phyloP scores from a whole-genome alignment of 1,140 invertebrate species.

The Scylla paramamosain region DNA sequence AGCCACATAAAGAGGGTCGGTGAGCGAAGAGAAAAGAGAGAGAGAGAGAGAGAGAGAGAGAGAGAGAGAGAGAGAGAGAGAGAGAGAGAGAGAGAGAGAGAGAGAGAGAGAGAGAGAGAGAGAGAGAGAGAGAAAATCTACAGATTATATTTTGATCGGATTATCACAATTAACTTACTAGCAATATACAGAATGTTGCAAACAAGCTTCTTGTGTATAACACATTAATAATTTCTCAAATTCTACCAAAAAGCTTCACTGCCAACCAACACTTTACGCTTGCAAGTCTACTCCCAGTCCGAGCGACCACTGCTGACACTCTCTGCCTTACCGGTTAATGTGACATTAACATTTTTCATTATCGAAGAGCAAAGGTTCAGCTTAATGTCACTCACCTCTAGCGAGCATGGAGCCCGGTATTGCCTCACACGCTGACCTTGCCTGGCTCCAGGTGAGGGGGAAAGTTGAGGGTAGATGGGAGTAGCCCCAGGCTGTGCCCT shows the following conservation, averaged over 20 bases:
- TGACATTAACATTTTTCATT: too few species aligned
- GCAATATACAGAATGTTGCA: too few species aligned
- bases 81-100: not conserved
- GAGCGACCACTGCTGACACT: too few species aligned
- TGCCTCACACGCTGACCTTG: conserved; percentile 54
- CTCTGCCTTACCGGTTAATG: too few species aligned
- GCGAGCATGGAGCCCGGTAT: conserved; percentile 61
- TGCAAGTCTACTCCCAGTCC: too few species aligned
- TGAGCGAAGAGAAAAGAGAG: not conserved
- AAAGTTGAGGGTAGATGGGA: conserved; percentile 53
- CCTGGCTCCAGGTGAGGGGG: conserved; percentile 61
- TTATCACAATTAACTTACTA: too few species aligned
- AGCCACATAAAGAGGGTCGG: not conserved
- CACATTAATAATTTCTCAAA: too few species aligned
- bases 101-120: not conserved
- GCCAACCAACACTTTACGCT: too few species aligned
- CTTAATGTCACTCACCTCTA: conserved; percentile 42
- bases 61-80: not conserved
- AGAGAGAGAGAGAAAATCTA: too few species aligned
- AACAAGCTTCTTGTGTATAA: too few species aligned
- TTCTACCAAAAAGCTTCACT: too few species aligned
- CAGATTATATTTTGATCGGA: not conserved
- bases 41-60: not conserved
- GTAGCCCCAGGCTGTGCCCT: conserved; percentile 33
- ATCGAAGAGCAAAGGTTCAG: too few species aligned